Evolutionary conservation across 2,113 vertebrate species (phyloP).

Genomic region (Megaleporinus macrocephalus): DNA sequence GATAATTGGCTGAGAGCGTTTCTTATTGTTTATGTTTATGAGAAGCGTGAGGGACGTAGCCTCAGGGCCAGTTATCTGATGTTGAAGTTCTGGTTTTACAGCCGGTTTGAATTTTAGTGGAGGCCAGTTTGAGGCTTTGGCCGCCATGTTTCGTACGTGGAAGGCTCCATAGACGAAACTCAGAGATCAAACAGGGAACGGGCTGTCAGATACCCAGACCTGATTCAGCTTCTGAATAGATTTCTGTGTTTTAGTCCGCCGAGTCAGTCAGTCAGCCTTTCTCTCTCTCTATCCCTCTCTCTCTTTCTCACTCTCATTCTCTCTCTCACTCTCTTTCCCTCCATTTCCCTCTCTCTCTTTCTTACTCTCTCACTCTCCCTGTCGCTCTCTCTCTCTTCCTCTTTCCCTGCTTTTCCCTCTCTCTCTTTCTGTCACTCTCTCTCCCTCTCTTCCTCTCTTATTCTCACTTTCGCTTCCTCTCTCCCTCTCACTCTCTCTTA

Average conservation of each 20-base stretch:
- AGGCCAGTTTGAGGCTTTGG: neutral
- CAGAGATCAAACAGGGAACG: conserved; percentile 29
- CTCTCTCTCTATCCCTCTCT: conserved; percentile 22
- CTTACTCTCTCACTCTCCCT: conserved; percentile 30
- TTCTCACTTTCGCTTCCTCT: conserved; percentile 10
- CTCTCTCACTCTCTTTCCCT: neutral
- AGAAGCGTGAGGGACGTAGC: neutral
- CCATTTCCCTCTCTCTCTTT: neutral
- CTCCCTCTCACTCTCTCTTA: conserved; percentile 20
- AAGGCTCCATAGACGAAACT: neutral
- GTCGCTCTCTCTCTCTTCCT: conserved; percentile 3
- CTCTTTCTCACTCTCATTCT: conserved; percentile 19
- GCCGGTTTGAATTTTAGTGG: neutral
- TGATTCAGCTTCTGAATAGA: conserved; percentile 36
- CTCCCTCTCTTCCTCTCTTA: conserved; percentile 18
- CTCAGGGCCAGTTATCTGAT: neutral
- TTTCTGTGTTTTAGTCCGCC: neutral
- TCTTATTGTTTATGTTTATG: neutral
- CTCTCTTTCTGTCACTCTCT: conserved; percentile 18
- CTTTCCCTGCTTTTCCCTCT: too few species aligned
- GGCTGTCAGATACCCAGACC: conserved; percentile 41
- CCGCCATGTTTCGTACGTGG: neutral
- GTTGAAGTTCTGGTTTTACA: neutral
- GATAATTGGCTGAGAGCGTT: neutral
- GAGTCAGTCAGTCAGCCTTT: conserved; percentile 10